phyloP scores from a whole-genome alignment of 2,113 vertebrate species.

The Laticauda colubrina region DNA sequence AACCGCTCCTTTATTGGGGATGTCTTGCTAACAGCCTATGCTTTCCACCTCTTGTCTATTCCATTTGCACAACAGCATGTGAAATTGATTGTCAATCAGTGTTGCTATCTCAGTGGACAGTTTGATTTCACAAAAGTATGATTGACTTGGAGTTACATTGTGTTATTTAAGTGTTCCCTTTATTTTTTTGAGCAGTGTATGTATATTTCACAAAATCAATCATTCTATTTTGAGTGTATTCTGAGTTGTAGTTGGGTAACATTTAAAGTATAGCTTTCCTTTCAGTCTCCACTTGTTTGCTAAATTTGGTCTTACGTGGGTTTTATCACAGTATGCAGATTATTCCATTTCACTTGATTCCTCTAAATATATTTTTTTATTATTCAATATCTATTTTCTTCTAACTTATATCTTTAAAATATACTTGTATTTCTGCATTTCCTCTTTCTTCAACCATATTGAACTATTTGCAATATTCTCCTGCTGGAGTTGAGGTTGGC shows the following conservation, averaged over 20 bases:
- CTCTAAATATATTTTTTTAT: neutral
- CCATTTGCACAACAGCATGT: too few species aligned
- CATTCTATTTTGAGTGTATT: neutral
- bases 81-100: too few species aligned
- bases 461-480: neutral
- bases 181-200: too few species aligned
- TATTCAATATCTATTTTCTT: neutral
- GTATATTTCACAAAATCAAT: neutral
- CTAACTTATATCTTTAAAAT: neutral
- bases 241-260: neutral
- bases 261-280: neutral
- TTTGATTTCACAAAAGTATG: too few species aligned
- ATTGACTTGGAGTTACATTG: too few species aligned
- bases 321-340: neutral
- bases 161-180: too few species aligned
- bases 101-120: too few species aligned
- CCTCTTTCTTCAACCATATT: neutral
- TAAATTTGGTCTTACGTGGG: neutral
- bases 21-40: too few species aligned
- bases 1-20: too few species aligned
- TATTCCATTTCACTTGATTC: neutral
- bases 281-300: neutral
- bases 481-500: neutral
- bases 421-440: neutral
- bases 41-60: too few species aligned